Conservation (phyloP, 2,797 vertebrate genomes). For the Pseudochirops corinnae region DNA sequence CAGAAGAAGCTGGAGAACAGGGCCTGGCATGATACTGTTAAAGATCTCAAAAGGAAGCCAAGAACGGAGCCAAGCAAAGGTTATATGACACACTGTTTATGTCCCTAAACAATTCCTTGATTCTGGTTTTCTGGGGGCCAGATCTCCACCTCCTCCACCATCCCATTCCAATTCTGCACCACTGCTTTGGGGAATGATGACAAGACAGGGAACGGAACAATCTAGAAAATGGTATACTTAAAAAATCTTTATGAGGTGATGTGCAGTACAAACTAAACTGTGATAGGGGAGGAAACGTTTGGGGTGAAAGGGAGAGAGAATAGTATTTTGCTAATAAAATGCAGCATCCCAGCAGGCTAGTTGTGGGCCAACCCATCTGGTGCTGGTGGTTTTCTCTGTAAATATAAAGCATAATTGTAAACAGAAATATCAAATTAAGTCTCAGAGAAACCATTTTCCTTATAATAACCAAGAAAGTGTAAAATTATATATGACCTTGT, state of each 20-base stretch:
- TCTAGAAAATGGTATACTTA: neutral
- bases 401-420: slow-evolving; percentile 57
- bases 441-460: slow-evolving; percentile 38
- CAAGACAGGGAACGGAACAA: neutral
- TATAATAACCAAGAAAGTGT: slow-evolving; percentile 39
- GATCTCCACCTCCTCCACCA: neutral
- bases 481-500: slow-evolving; percentile 1
- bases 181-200: neutral
- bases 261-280: neutral
- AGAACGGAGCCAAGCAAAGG: neutral
- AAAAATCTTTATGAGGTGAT: neutral
- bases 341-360: neutral
- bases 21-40: neutral
- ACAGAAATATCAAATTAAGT: slow-evolving; percentile 51
- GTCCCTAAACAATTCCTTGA: neutral
- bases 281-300: slow-evolving; percentile 9
- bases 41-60: neutral
- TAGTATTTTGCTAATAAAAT: slow-evolving; percentile 41
- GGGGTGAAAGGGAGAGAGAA: slow-evolving; percentile 5
- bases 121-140: neutral
- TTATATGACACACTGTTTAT: neutral
- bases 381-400: slow-evolving; percentile 49
- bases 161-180: neutral
- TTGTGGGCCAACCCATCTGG: slow-evolving; percentile 48
- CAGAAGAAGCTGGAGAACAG: slow-evolving; percentile 1